Evolutionary conservation across 2,113 vertebrate species (phyloP).

Genomic region (Diadophis punctatus): DNA sequence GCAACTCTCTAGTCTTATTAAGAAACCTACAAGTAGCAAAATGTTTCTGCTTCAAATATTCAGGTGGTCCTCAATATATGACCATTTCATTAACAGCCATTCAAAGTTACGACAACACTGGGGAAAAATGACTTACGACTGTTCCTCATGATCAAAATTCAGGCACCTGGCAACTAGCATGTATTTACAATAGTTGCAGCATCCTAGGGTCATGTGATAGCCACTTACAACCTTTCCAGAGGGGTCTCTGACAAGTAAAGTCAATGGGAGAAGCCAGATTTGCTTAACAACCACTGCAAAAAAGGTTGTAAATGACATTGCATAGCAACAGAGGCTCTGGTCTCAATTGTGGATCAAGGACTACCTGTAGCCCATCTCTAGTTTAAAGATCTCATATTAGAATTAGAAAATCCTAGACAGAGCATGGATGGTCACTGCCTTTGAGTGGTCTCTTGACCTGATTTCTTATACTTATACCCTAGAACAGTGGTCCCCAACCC

Average conservation of each 20-base stretch:
- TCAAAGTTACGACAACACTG: too few species aligned
- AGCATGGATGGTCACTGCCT: background rate
- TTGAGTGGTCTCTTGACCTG: background rate
- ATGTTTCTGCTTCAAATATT: too few species aligned
- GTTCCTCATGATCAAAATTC: too few species aligned
- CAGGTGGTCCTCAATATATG: too few species aligned
- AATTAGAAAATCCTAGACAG: background rate
- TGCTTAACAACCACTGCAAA: background rate
- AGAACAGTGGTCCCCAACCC: background rate
- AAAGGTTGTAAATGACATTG: background rate
- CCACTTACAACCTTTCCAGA: background rate
- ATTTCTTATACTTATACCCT: background rate
- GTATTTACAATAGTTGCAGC: background rate
- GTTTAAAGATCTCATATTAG: background rate
- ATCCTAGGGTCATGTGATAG: background rate
- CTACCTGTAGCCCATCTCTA: background rate
- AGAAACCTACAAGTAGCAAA: too few species aligned
- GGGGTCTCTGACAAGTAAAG: background rate
- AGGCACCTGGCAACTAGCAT: background rate
- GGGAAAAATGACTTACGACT: too few species aligned
- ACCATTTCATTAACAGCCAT: too few species aligned
- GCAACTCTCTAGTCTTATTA: too few species aligned
- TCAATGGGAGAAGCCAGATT: background rate
- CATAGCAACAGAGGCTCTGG: background rate
- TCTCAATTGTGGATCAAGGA: background rate